Evolutionary conservation across 2,797 vertebrate genomes (phyloP).

Genomic region (Falco berigora): DNA sequence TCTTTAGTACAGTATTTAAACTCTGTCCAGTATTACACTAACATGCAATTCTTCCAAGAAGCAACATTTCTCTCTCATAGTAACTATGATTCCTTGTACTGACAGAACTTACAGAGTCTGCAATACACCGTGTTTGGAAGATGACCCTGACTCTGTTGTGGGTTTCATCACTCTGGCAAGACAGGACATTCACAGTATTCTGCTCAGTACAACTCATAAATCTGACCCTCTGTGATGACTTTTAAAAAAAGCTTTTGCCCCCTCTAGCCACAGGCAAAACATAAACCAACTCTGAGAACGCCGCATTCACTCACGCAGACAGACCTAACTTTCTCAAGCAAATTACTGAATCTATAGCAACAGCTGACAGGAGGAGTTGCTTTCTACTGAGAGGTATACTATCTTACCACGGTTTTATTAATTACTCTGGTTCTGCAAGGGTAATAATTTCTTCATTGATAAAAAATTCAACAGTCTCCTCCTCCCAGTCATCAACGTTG

Average conservation of each 20-base stretch:
- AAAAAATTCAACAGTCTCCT: constrained; percentile 99
- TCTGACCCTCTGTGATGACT: background rate
- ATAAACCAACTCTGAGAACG: background rate
- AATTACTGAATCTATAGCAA: background rate
- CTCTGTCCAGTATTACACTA: background rate
- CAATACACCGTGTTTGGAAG: background rate
- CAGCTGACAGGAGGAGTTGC: background rate
- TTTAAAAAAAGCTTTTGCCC: background rate
- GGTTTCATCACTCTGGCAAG: background rate
- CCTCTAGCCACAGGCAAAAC: background rate
- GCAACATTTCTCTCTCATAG: background rate
- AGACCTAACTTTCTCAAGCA: background rate
- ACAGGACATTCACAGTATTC: background rate
- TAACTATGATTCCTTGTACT: background rate
- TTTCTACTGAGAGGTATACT: background rate
- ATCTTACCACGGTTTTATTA: constrained; percentile 76
- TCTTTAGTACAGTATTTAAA: background rate
- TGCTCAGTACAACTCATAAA: background rate
- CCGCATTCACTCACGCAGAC: background rate
- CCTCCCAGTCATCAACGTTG: constrained; percentile 98
- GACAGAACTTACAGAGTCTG: background rate
- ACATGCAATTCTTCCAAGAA: background rate
- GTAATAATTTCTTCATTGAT: constrained; percentile 99
- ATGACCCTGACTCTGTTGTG: background rate
- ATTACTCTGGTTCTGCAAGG: constrained; percentile 89